Evolutionary conservation across 2,797 vertebrate genomes (phyloP).

Genomic region (Rhinichthys osculus): DNA sequence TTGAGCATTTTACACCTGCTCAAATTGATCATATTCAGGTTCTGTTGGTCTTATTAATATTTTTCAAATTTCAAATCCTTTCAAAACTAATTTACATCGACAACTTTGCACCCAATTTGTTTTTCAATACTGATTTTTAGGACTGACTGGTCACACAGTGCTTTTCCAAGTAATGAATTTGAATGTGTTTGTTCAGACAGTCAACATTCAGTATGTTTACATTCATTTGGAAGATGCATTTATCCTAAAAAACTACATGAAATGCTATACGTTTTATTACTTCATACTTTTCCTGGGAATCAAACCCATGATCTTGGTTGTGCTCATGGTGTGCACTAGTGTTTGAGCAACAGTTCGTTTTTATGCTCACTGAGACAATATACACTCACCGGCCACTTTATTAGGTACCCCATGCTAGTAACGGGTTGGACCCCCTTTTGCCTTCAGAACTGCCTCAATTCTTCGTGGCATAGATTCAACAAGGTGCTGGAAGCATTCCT

Average conservation of each 20-base stretch:
- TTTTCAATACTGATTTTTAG: conserved; percentile 4
- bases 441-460: no score
- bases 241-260: not conserved
- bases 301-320: not conserved
- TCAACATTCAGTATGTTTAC: not conserved
- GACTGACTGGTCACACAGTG: not conserved
- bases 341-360: not conserved
- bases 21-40: not conserved
- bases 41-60: not conserved
- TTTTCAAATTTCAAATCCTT: not conserved
- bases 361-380: no score
- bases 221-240: not conserved
- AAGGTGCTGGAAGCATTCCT: no score
- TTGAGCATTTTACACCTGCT: conserved; percentile 29
- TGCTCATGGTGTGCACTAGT: not conserved
- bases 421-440: no score
- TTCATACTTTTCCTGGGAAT: not conserved
- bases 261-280: not conserved
- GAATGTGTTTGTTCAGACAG: not conserved
- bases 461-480: no score
- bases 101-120: not conserved
- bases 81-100: not conserved
- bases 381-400: no score
- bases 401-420: no score
- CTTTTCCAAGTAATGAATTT: not conserved